Evolutionary conservation across 35 echinoderm and acorn worm genomes (phyloP).

Genomic region (Amphiura filiformis): DNA sequence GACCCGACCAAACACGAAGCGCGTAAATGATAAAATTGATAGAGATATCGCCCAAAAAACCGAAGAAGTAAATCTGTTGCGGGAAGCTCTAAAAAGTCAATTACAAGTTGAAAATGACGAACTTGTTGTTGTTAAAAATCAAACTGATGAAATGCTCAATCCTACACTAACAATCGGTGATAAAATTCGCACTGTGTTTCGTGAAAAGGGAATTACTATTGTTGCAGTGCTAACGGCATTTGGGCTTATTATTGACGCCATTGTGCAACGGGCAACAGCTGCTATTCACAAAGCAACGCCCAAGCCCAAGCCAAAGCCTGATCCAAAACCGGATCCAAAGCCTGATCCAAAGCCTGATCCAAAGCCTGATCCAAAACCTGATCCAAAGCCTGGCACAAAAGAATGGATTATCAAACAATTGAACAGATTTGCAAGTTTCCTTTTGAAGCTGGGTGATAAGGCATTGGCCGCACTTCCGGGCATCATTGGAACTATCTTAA

Average conservation of each 20-base stretch:
- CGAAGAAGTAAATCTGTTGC: background rate
- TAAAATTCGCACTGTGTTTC: background rate
- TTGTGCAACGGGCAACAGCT: background rate
- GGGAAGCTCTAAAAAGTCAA: background rate
- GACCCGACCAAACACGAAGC: background rate
- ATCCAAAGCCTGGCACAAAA: background rate
- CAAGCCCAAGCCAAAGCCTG: background rate
- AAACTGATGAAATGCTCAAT: background rate
- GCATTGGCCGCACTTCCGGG: too few relatives aligned
- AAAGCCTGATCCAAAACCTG: too few relatives aligned
- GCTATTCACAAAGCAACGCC: background rate
- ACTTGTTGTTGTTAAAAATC: background rate
- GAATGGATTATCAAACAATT: too few relatives aligned
- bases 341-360: too few relatives aligned
- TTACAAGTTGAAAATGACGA: background rate
- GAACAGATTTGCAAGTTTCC: too few relatives aligned
- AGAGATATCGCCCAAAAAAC: background rate
- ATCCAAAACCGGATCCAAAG: background rate
- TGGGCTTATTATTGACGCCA: background rate
- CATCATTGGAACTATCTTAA: too few relatives aligned
- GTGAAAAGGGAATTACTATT: background rate
- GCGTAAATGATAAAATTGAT: background rate
- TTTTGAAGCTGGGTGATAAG: too few relatives aligned
- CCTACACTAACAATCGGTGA: background rate
- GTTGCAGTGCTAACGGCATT: background rate